These are phyloP conservation scores for Smutsia temminckii DNA, from an alignment of 2,797 vertebrate species.

Conservation along the genomic window DNA sequence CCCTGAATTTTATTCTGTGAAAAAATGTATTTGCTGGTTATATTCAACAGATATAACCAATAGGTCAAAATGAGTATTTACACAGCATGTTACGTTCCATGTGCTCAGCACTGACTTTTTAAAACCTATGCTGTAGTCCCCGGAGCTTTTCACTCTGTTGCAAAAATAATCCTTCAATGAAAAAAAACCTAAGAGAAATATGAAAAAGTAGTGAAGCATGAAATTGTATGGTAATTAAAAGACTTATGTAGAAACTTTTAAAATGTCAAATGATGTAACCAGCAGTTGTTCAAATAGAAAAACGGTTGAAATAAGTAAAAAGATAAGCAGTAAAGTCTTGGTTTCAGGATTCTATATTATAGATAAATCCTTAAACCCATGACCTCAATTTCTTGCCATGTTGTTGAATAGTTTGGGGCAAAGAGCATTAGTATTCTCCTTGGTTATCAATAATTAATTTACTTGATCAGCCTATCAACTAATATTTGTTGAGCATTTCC, in stretches of 20 bases:
- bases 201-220: constrained; percentile 3
- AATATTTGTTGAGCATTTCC: background rate
- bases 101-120: background rate
- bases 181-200: constrained; percentile 11
- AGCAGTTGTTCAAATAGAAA: background rate
- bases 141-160: background rate
- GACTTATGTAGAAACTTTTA: background rate
- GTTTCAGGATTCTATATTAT: background rate
- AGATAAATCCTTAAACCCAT: background rate
- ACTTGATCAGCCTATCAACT: background rate
- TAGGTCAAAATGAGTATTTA: background rate
- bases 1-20: background rate
- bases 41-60: background rate
- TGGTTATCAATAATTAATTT: background rate
- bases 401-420: background rate
- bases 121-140: background rate
- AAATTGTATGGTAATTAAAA: constrained; percentile 24
- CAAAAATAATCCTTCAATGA: constrained; percentile 12
- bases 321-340: background rate
- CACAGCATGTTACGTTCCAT: background rate
- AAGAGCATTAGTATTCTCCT: background rate
- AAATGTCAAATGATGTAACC: background rate
- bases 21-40: background rate
- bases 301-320: constrained; percentile 7
- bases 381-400: background rate